Conservation (phyloP, 2,113 vertebrate genomes). For the Gymnocephalus cernua region DNA sequence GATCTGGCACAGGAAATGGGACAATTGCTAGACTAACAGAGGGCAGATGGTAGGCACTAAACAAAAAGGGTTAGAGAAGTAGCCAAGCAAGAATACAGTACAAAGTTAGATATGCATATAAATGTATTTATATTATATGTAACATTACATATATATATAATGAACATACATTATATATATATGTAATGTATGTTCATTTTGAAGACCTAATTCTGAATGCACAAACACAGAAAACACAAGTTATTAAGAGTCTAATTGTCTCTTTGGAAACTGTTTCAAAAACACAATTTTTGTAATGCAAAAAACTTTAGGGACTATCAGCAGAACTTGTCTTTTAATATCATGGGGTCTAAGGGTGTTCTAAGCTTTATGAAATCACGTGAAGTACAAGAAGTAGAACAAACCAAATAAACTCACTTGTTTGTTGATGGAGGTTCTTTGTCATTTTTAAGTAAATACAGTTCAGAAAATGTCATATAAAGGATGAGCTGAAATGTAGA, state of each 20-base stretch:
- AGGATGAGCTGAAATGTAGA: background rate
- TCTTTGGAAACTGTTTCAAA: background rate
- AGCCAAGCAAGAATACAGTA: background rate
- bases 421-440: background rate
- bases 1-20: slow-evolving; percentile 32
- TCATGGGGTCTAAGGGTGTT: background rate
- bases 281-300: background rate
- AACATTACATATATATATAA: too few relatives aligned
- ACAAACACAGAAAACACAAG: background rate
- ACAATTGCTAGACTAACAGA: slow-evolving; percentile 36
- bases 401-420: background rate
- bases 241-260: background rate
- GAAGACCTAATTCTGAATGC: background rate
- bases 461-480: background rate
- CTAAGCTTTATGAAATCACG: background rate
- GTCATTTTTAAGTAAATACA: background rate
- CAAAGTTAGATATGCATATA: background rate
- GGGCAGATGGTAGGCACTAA: slow-evolving; percentile 18
- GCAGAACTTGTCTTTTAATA: too few relatives aligned
- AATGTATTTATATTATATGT: too few relatives aligned
- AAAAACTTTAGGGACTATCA: background rate
- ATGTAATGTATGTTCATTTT: background rate
- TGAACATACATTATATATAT: too few relatives aligned
- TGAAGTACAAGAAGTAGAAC: background rate
- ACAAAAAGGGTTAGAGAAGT: background rate